A percentile compares a stretch with the other conserved stretches of the same genome.
Conservation (phyloP, 2,797 vertebrate species). For the Lagodon rhomboides region DNA sequence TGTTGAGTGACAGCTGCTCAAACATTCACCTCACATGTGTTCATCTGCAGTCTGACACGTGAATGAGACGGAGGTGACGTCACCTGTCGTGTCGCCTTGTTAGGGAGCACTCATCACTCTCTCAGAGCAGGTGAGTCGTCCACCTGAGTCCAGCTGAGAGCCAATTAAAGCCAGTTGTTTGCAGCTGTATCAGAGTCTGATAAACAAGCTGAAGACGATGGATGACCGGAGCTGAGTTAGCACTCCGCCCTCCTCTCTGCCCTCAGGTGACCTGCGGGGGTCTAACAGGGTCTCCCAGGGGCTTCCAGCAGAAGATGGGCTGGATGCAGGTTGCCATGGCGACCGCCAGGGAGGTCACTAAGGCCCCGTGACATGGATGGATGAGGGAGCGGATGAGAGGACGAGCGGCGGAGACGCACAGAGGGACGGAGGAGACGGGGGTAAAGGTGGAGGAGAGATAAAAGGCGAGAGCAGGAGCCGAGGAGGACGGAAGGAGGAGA, state of each 20-base stretch:
- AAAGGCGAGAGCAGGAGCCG: conserved; percentile 25
- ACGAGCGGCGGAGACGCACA: not conserved
- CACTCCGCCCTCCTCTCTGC: conserved; percentile 14
- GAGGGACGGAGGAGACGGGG: conserved; percentile 21
- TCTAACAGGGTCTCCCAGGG: conserved; percentile 53
- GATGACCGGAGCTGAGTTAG: conserved; percentile 59
- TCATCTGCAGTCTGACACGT: no score
- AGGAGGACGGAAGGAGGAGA: conserved; percentile 30
- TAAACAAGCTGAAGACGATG: not conserved
- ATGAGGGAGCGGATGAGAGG: conserved; percentile 36
- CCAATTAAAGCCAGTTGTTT: conserved; percentile 48
- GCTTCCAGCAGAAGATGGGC: conserved; percentile 15
- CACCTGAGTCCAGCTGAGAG: conserved; percentile 6
- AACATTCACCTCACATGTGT: not conserved
- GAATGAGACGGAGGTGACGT: not conserved
- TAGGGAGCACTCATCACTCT: not conserved
- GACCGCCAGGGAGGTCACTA: conserved; percentile 53
- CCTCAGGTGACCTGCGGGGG: conserved; percentile 58
- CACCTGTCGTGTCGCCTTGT: not conserved
- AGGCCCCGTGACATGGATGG: conserved; percentile 47
- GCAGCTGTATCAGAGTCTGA: conserved; percentile 5
- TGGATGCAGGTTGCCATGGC: conserved; percentile 60
- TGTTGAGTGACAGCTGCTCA: no score
- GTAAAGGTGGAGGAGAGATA: conserved; percentile 57
- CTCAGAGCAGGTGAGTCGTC: conserved; percentile 17